Evolutionary conservation across 2,888 invertebrate species (phyloP), one percentile per base, ranked within the genome.

Genomic region (Sarcophaga subvicina): DNA sequence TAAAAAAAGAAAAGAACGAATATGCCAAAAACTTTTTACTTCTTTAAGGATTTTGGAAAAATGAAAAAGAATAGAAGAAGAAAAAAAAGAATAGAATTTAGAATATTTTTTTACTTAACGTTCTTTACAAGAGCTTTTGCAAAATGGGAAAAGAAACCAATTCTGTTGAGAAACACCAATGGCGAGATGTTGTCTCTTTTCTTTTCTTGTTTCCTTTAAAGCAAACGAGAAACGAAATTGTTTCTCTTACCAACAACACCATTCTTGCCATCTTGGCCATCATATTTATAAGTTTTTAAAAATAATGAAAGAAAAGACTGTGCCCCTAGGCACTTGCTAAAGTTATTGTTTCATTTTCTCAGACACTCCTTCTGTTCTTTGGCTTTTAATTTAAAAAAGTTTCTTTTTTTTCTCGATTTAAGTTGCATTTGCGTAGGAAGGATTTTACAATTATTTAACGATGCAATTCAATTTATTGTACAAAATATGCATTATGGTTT

Each of bases 21-120:
- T 27, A 77, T 82, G 64, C 70, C 76, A 82, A 71, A 77, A 82
- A 77, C 64, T 63, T 14, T 1, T 76, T 69, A 49, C 17, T 81
- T 54, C 14, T 49, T 64, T 54, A 76, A 82, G 25, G 64, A 82
- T 82, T 82, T 77, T 37, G 62, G 25, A 27, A 66, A 59, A 54
- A 54, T 1, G 54, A 54, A 76, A 6, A 59, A 69, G 62, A 76
- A 69, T 75, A 37, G 54, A 60, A 60, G 4, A 22, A 27, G 37
- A 20, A 37, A 37, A n/a, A 60, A 27, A 62, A 67, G 20, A 47
- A 60, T 73, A 66, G n/a, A 20, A 73, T 62, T 63, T 69, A 25
- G 37, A 37, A 37, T 37, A 27, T 17, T 47, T 47, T 49, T 27
- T 25, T n/a, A 47, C 20, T 49, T 49, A n/a, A 27, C 27, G 17